Evolutionary conservation across 2,888 invertebrate species (phyloP), one percentile per base, ranked within the genome.

Genomic region (Nyleta sp.): DNA sequence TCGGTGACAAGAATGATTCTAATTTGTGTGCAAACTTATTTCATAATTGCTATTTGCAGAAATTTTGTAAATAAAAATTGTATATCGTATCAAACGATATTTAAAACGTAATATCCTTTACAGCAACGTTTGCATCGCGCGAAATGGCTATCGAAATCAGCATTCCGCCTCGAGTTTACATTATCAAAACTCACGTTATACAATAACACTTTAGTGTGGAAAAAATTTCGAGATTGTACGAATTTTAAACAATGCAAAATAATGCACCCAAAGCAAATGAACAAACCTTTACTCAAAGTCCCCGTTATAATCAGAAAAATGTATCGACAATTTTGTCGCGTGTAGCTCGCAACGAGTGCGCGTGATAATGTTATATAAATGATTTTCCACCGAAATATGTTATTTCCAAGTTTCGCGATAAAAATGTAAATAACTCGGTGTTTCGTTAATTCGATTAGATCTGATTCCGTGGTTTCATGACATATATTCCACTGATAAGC

Each of bases 381-480:
- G 55, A 64, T 64, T 72, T 72, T 55, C 46, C 17, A 15, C 35
- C 38, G 15, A 72, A 72, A 55, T 40, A 70, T 42, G 48, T 70
- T 70, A 28, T 59, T 33, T 35, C 18, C 24, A 22, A 4, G 15
- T 4, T 8, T 11, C 33, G 53, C 35, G 62, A 55, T 64, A 73
- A 73, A 73, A 73, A 65, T 73, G 57, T 50, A 65, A 72, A 72
- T 55, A 55, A 42, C 40, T 5, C 20, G 15, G 18, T 15, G 31
- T 65, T 64, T 55, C 72, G 55, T 64, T 65, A 65, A 64, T 64
- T 73, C 48, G 40, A 65, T 65, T 73, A 73, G 73, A 73, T 73
- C 64, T 35, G 73, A 65, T 73, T 46, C 28, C 22, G 46, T 20
- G 31, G 28, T 57, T 57, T 33, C 65, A 31, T 38, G 44, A 52